These are phyloP conservation scores for Aleiodes sp. DNA, from an alignment of 1,140 invertebrate species.

Conservation along the genomic window DNA sequence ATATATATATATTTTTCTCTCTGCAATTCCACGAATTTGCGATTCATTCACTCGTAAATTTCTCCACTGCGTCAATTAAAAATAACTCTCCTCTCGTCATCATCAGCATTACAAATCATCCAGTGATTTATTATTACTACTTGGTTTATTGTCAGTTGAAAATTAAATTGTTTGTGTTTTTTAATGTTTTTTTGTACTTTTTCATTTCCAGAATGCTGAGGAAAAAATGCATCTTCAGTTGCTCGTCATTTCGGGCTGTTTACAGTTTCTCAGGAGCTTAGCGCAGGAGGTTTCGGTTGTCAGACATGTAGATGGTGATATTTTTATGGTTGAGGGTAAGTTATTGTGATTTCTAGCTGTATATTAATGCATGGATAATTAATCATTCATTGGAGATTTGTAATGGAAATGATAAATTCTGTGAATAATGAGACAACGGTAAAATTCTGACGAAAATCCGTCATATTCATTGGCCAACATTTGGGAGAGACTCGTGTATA, in stretches of 20 bases:
- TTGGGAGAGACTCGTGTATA: no score
- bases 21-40: no score
- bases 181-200: conserved; percentile 15
- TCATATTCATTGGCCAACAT: no score
- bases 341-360: background rate
- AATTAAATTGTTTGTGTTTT: background rate
- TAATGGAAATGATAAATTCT: no score
- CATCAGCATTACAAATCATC: no score
- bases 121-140: no score
- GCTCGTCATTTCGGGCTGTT: conserved; percentile 49
- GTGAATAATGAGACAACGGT: no score
- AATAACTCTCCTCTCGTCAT: no score
- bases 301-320: conserved; percentile 69
- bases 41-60: no score
- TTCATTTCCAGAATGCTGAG: conserved; percentile 59
- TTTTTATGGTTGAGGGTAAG: conserved; percentile 68
- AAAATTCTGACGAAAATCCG: no score
- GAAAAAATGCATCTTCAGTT: conserved; percentile 60
- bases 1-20: no score
- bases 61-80: no score
- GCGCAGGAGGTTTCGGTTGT: conserved; percentile 61
- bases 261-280: conserved; percentile 45
- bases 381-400: background rate
- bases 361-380: background rate
- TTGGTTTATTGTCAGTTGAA: background rate